phyloP scores from a whole-genome alignment of 2,888 invertebrate genomes.

The Eledona agricola region DNA sequence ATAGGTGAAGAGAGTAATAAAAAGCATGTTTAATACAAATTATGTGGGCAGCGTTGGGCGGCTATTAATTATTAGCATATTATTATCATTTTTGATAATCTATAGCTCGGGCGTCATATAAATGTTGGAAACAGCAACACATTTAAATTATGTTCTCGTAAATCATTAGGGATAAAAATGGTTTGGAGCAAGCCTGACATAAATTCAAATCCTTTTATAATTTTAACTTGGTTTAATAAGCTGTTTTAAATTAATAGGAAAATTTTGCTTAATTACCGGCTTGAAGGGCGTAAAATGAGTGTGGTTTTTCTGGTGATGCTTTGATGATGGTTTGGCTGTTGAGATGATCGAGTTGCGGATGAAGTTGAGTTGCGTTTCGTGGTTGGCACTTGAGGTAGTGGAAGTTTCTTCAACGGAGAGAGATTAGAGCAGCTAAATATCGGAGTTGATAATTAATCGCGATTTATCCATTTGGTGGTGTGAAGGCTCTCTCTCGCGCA shows the following conservation, averaged over 20 bases:
- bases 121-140: slow-evolving; percentile 38
- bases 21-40: no score
- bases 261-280: slow-evolving; percentile 34
- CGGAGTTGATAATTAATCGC: slow-evolving; percentile 42
- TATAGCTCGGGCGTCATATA: slow-evolving; percentile 33
- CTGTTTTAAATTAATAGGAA: slow-evolving; percentile 35
- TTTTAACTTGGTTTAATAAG: slow-evolving; percentile 36
- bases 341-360: no score
- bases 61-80: slow-evolving; percentile 34
- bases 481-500: slow-evolving; percentile 39
- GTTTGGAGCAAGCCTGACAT: slow-evolving; percentile 33
- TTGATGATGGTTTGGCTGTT: slow-evolving; percentile 6
- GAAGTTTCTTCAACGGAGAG: slow-evolving; percentile 17
- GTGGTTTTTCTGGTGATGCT: no score
- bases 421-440: slow-evolving; percentile 34
- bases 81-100: slow-evolving; percentile 36
- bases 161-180: slow-evolving; percentile 37
- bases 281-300: slow-evolving; percentile 27
- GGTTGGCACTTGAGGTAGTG: slow-evolving; percentile 16
- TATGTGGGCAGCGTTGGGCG: no score
- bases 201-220: slow-evolving; percentile 35
- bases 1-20: no score
- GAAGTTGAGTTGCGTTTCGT: no score
- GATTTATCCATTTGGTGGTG: slow-evolving; percentile 43
- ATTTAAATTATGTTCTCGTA: slow-evolving; percentile 37